A percentile compares a stretch with the other conserved stretches of the same genome.
These are phyloP conservation scores for Eclectus roratus DNA, from an alignment of 2,113 vertebrate species.

Conservation along the genomic window DNA sequence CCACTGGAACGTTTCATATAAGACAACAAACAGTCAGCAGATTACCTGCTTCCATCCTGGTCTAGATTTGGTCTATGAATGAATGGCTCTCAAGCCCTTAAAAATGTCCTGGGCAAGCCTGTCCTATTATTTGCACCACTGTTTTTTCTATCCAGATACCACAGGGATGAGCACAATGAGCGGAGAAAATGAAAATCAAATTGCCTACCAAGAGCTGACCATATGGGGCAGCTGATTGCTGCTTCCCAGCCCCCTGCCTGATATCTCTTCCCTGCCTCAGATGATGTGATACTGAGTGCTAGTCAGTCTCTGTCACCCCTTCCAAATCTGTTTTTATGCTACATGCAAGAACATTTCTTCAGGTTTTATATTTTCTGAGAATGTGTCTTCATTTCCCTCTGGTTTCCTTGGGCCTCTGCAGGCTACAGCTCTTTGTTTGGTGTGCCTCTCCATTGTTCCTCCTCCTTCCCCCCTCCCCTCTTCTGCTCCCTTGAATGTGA, in stretches of 20 bases:
- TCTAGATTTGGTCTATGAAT: slow-evolving; percentile 63
- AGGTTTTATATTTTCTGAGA: background rate
- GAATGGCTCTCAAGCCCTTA: slow-evolving; percentile 47
- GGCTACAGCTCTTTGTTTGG: background rate
- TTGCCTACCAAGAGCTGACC: slow-evolving; percentile 64
- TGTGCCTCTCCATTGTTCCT: background rate
- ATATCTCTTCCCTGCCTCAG: background rate
- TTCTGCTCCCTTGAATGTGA: slow-evolving; percentile 13
- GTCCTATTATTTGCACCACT: slow-evolving; percentile 57
- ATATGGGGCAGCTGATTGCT: slow-evolving; percentile 66
- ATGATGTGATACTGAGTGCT: background rate
- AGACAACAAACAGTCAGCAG: slow-evolving; percentile 31
- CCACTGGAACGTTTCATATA: slow-evolving; percentile 20
- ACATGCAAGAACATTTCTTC: background rate
- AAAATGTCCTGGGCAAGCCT: slow-evolving; percentile 53
- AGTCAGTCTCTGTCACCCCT: background rate
- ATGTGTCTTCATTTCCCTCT: background rate
- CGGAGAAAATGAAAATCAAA: slow-evolving; percentile 69
- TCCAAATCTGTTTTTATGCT: slow-evolving; percentile 12
- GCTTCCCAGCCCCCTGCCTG: slow-evolving; percentile 52
- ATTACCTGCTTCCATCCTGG: slow-evolving; percentile 56
- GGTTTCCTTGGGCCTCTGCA: background rate
- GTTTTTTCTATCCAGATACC: slow-evolving; percentile 64
- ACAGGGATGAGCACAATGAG: slow-evolving; percentile 63
- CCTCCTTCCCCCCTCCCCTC: fast-evolving